Base-by-base conservation (phyloP, 1,140 invertebrate species). In the Pachyrhynchus sulphureomaculatus region DNA sequence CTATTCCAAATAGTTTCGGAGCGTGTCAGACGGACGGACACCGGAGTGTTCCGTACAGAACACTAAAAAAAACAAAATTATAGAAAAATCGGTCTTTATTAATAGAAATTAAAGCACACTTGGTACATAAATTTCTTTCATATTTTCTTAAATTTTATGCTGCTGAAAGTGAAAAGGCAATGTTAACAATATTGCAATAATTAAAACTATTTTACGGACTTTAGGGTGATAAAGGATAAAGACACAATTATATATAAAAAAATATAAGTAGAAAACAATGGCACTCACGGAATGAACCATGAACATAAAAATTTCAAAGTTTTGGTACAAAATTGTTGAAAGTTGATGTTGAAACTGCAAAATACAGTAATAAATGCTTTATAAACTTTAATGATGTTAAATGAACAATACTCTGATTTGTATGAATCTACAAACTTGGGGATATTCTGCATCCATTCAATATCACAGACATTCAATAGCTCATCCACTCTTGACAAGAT, bases 41-140 rank as follows among this genome's bases (percentile, higher is more conserved):
- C n/a, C n/a, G n/a, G n/a, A n/a, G n/a, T n/a, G n/a, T n/a, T n/a
- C n/a, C n/a, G n/a, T n/a, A n/a, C n/a, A n/a, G n/a, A n/a, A n/a
- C n/a, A 51, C 17, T 2, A 51, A 51, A 51, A 13, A 32, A 34
- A 33, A 51, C 26, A 34, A 6, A 29, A 29, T n/a, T 29, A 26
- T 65, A 62, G 73, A 66, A 76, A 76, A 76, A 76, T 75, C 68
- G 68, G 71, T 75, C 69, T 76, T 76, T 73, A 76, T 75, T 74
- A 69, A 72, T 74, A 61, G 72, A 75, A 75, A 73, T 69, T 74
- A 74, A 76, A 76, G 74, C 74, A 75, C 74, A 72, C 74, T 75
- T 73, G 73, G 74, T 76, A 75, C 71, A 75, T 69, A 73, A 71
- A 72, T 68, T 70, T 70, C 68, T 61, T 64, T 70, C 65, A 61